Conservation (phyloP, 2,888 invertebrate genomes). For the Achlya flavicornis region DNA sequence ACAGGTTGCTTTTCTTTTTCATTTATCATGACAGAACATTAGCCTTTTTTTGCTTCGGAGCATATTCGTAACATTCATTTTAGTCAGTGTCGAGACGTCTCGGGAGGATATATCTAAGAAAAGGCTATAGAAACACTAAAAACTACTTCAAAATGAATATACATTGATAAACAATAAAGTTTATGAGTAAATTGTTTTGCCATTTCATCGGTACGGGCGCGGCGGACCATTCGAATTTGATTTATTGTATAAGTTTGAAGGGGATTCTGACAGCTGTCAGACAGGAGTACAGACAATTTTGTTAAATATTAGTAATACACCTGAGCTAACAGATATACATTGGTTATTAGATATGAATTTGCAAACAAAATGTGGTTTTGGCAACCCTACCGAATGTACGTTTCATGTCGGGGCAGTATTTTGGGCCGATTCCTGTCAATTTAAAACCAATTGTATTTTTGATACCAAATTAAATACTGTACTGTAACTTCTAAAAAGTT, state of each 20-base stretch:
- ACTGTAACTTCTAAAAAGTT: no score
- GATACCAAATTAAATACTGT: no score
- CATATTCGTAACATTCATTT: conserved; percentile 5
- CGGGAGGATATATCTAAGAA: background rate
- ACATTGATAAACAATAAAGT: background rate
- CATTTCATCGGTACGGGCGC: background rate
- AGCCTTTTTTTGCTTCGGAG: background rate
- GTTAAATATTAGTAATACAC: background rate
- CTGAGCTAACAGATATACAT: background rate
- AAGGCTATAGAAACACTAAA: background rate
- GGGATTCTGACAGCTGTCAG: conserved; percentile 9
- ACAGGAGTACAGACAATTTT: background rate
- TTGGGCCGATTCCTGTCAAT: no score
- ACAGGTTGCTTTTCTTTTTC: background rate
- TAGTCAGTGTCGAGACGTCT: background rate
- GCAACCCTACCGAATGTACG: no score
- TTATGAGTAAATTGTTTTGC: background rate
- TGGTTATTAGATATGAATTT: background rate
- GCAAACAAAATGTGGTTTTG: background rate
- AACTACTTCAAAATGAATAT: background rate
- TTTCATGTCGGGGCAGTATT: no score
- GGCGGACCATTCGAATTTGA: conserved; percentile 1
- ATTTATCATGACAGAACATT: background rate
- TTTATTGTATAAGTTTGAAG: conserved; percentile 5
- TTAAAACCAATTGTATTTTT: no score